These are phyloP conservation scores for Bubo blakistoni DNA, from an alignment of 2,113 vertebrate genomes.

Conservation along the genomic window DNA sequence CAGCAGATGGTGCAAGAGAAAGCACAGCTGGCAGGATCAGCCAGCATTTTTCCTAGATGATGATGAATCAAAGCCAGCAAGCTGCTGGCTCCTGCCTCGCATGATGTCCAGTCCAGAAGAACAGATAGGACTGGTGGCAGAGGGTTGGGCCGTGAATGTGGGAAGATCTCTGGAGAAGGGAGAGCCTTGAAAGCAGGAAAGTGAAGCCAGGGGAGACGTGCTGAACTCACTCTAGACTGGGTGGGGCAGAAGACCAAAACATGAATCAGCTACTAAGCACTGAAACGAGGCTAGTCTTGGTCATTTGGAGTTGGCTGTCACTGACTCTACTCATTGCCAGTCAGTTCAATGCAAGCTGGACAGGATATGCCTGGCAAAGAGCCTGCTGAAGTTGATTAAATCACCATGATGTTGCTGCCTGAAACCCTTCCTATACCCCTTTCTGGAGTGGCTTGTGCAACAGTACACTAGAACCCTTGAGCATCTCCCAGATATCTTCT, in stretches of 20 bases:
- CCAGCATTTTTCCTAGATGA: conserved; percentile 36
- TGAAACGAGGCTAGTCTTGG: neutral
- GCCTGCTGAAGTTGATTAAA: neutral
- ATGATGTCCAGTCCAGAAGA: conserved; percentile 13
- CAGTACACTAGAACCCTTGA: neutral
- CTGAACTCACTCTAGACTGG: conserved; percentile 20
- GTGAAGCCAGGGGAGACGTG: neutral
- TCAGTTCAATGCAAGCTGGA: neutral
- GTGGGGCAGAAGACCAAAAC: conserved; percentile 24
- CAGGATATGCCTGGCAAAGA: neutral
- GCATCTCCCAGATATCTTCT: neutral
- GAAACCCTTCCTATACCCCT: neutral
- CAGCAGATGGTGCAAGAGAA: conserved; percentile 1
- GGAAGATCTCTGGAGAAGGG: neutral
- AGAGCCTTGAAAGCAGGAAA: neutral
- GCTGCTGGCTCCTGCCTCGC: conserved; percentile 19
- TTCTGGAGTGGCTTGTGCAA: neutral
- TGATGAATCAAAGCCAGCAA: conserved; percentile 8
- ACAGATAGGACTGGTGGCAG: neutral
- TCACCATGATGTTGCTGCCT: neutral
- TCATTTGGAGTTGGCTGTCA: conserved; percentile 23
- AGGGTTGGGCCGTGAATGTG: neutral
- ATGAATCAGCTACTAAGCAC: conserved; percentile 35
- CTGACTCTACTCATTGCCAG: neutral
- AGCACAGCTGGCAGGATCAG: neutral